Evolutionary conservation across 1,140 invertebrate species (phyloP), one percentile per base, ranked within the genome.

Genomic region (Anoplolepis gracilipes): DNA sequence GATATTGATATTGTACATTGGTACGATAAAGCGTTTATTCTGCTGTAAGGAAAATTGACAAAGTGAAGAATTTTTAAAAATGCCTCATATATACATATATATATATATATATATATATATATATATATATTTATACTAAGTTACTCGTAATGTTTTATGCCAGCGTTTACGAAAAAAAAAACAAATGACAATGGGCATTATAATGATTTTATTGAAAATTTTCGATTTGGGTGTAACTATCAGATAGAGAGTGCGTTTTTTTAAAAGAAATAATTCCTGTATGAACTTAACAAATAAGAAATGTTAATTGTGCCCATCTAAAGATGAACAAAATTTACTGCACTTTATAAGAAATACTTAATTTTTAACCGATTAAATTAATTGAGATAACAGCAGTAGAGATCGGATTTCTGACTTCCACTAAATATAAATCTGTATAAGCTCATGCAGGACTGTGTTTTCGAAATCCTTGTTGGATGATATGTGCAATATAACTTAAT

Each of bases 351-450:
- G 28, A 61, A 73, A 39, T 73, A 30, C 6, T 78, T 85, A 28
- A 73, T 59, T 77, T 72, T 53, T 49, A 46, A 25, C 65, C 28
- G 11, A 61, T 79, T 79, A n/a, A 55, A 36, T 25, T 13, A 46
- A 13, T 13, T 46, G 13, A 19, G n/a, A 75, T 36, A 22, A 16
- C 42, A 72, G 65, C 67, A 76, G 11, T 42, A 62, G 57, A 88
- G 57, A 88, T 81, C 62, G 28, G 73, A 76, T 76, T 88, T 53
- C 65, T 88, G 87, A 88, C 87, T 88, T 88, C 87, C 87, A 88
- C 59, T 88, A 88, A 49, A 85, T 69, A 13, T 88, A 85, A 88
- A 88, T 76, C 78, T 85, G 69, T 81, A 30, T 88, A 88, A 88
- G 82, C 61, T 57, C 46, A 77, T 13, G 78, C 72, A 53, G 53